phyloP scores from a whole-genome alignment of 2,888 invertebrate species.

The Lasiommata megera region DNA sequence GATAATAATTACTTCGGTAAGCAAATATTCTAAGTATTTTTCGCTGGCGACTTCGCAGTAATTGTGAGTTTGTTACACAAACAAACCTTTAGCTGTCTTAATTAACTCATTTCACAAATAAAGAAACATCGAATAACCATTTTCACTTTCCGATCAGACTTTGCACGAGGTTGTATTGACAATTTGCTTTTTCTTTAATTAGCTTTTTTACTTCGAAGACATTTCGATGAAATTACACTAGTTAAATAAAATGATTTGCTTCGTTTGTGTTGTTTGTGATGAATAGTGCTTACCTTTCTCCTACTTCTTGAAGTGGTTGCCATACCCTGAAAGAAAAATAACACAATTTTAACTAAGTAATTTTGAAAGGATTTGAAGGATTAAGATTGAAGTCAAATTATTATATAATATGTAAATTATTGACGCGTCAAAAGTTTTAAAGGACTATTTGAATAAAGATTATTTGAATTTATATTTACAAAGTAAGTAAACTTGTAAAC shows the following conservation, averaged over 20 bases:
- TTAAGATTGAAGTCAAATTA: too few relatives aligned
- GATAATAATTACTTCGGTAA: too few relatives aligned
- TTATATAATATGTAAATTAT: too few relatives aligned
- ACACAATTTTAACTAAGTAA: not conserved
- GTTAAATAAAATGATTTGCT: too few relatives aligned
- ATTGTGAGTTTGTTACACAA: not conserved
- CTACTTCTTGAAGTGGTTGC: slow-evolving; percentile 65
- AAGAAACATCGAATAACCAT: not conserved
- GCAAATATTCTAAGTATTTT: not conserved
- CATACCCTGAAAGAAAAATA: slow-evolving; percentile 65
- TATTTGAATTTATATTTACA: too few relatives aligned
- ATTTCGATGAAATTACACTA: not conserved
- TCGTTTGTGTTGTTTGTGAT: too few relatives aligned
- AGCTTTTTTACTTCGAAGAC: too few relatives aligned
- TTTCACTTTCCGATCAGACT: not conserved
- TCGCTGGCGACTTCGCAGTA: not conserved
- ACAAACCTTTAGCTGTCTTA: not conserved
- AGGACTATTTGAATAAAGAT: too few relatives aligned
- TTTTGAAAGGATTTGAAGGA: not conserved
- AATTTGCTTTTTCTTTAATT: not conserved
- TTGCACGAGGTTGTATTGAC: not conserved
- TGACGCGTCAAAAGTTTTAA: too few relatives aligned
- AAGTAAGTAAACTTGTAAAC: too few relatives aligned
- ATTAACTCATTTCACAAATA: not conserved
- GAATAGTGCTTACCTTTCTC: slow-evolving; percentile 48